Base-by-base conservation (phyloP, 1,140 invertebrate species). In the Bathynomus jamesi region DNA sequence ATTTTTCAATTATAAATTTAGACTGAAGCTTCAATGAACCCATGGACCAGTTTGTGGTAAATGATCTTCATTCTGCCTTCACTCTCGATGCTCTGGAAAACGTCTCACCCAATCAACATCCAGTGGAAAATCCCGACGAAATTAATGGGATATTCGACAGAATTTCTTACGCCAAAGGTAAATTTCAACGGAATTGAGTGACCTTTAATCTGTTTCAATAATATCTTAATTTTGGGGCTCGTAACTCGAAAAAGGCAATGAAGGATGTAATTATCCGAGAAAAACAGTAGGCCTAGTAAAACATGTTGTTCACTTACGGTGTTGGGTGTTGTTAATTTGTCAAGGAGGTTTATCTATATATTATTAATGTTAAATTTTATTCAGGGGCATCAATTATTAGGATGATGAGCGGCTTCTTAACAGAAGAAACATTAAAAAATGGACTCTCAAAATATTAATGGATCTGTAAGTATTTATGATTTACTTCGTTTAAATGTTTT, bases 101-200 rank as follows among this genome's bases (percentile, higher is more conserved):
- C 92, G 0, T 96, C 94, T 0, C 95, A 97, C 83, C 93, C 93
- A 28, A 93, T 98, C 76, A 94, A 91, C 0, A 87, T 95, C 3
- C 90, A 74, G 94, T 98, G 0, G 85, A 86, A 1, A 89, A 96
- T 83, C 93, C 94, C 0, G 90, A 93, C 78, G 94, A 98, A 83
- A 96, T 98, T 17, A 90, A 89, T 73, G 92, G 96, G 81, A 94
- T 97, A 69, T 98, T 98, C 81, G 95, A 98, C 81, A 85, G 87
- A 61, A 98, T 98, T 74, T 96, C 94, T 0, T 98, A 98, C 79
- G 87, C 85, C 46, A 96, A 96, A 89, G 92, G 93, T 61, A 70
- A 25, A 24, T 10, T 24, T n/a, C n/a, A n/a, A n/a, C n/a, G n/a
- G n/a, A n/a, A n/a, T n/a, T n/a, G n/a, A n/a, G n/a, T n/a, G n/a